Evolutionary conservation across 2,888 invertebrate species (phyloP), one percentile per base, ranked within the genome.

Genomic region (Formica aserva): DNA sequence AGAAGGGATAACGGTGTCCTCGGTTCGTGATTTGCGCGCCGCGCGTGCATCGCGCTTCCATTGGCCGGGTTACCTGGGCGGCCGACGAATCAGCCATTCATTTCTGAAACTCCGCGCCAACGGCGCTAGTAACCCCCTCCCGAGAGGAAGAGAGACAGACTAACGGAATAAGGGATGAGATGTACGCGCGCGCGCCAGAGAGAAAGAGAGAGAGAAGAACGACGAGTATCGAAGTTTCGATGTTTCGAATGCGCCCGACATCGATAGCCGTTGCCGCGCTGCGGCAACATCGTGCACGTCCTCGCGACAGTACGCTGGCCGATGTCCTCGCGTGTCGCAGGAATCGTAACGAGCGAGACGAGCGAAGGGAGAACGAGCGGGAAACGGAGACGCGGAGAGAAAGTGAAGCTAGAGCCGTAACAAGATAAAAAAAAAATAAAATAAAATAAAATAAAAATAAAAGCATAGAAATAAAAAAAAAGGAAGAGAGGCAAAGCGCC

Each of bases 31-130:
- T 90, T 86, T 86, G 87, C 71, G 86, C 86, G 72, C 63, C 63
- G 71, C 67, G 62, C 76, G 75, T 84, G 81, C 65, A 60, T 18
- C 55, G 84, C 13, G 38, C 62, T 63, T 48, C 78, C 41, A 89
- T 91, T 88, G 86, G 87, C 55, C 71, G 66, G 60, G 77, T 88
- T 76, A 85, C 76, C 84, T 78, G 74, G 65, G 82, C 60, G 80
- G 15, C 72, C 77, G 83, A 83, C 85, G 80, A 88, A 90, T 90
- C 89, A 85, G 86, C 83, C 63, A 74, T 83, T 87, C 65, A 75
- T 84, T 81, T 86, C 85, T 60, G 35, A 86, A 89, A 90, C 74
- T 82, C 78, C 86, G 78, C 62, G 65, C 52, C 55, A 57, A 62
- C 85, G 77, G 67, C 63, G 65, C 67, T 86, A 82, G 77, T 71